Conservation (phyloP, 2,888 invertebrate genomes). For the Dolichopus griseipennis region DNA sequence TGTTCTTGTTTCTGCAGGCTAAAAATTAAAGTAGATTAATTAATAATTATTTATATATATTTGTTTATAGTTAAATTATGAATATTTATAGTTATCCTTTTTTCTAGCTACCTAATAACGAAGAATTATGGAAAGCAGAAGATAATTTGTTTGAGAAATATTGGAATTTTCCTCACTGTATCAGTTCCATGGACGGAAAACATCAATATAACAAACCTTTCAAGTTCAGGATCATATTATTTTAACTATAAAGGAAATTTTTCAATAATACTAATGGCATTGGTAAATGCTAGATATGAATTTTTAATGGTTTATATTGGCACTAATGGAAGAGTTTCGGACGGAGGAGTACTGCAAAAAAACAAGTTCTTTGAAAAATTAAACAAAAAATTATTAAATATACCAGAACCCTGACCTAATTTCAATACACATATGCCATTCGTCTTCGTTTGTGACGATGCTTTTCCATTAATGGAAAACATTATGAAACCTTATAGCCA, state of each 20-base stretch:
- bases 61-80: no score
- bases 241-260: constrained; percentile 15
- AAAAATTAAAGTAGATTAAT: no score
- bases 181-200: constrained; percentile 15
- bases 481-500: constrained; percentile 15
- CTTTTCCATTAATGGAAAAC: constrained; percentile 13
- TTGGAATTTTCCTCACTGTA: no score
- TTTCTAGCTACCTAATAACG: no score
- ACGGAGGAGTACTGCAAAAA: constrained; percentile 15
- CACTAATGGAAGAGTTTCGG: constrained; percentile 15
- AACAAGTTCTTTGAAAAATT: constrained; percentile 13
- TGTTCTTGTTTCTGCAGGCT: no score
- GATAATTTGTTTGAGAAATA: no score
- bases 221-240: constrained; percentile 13
- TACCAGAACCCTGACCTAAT: not conserved
- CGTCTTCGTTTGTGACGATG: constrained; percentile 17
- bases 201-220: constrained; percentile 14
- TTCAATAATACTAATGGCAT: constrained; percentile 15
- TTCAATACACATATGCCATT: not conserved
- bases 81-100: no score
- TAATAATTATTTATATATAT: no score
- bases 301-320: constrained; percentile 14
- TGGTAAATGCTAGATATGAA: constrained; percentile 14
- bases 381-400: constrained; percentile 10
- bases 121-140: no score